These are phyloP conservation scores for Heliconius erato DNA, from an alignment of 2,888 invertebrate species.

Conservation along the genomic window DNA sequence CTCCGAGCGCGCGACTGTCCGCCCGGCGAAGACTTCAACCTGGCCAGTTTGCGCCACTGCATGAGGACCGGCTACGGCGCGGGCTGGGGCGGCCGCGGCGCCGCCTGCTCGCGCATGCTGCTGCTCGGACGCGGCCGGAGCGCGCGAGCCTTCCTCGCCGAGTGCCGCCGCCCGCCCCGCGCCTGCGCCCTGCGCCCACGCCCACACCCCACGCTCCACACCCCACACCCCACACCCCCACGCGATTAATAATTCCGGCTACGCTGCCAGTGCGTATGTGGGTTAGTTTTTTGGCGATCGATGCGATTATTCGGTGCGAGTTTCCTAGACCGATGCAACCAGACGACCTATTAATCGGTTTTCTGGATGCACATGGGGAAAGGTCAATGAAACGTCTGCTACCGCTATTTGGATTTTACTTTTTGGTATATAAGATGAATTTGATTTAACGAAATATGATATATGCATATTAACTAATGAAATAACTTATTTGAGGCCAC, in stretches of 20 bases:
- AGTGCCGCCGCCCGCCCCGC: constrained; percentile 71
- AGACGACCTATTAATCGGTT: constrained; percentile 73
- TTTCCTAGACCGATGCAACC: constrained; percentile 77
- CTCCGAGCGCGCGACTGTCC: constrained; percentile 90
- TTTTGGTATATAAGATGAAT: neutral
- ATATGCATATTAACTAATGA: neutral
- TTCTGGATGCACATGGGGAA: constrained; percentile 37
- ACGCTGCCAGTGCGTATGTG: constrained; percentile 86
- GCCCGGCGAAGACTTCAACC: constrained; percentile 90
- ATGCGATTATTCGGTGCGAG: constrained; percentile 83
- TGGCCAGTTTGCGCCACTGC: constrained; percentile 94
- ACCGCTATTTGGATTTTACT: neutral
- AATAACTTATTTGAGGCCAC: no score
- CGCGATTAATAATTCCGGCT: constrained; percentile 85
- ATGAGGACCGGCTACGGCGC: constrained; percentile 89
- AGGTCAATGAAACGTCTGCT: constrained; percentile 26
- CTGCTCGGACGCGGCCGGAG: constrained; percentile 78
- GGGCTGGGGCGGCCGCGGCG: constrained; percentile 82
- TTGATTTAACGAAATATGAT: neutral
- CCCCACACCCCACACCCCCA: constrained; percentile 65
- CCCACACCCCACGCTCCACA: constrained; percentile 57
- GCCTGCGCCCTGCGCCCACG: constrained; percentile 67
- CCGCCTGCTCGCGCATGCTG: constrained; percentile 82
- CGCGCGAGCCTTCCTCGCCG: constrained; percentile 83
- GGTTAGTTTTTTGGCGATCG: constrained; percentile 86